These are phyloP conservation scores for Oxyruncus cristatus DNA, from an alignment of 2,113 vertebrate genomes.

Conservation along the genomic window DNA sequence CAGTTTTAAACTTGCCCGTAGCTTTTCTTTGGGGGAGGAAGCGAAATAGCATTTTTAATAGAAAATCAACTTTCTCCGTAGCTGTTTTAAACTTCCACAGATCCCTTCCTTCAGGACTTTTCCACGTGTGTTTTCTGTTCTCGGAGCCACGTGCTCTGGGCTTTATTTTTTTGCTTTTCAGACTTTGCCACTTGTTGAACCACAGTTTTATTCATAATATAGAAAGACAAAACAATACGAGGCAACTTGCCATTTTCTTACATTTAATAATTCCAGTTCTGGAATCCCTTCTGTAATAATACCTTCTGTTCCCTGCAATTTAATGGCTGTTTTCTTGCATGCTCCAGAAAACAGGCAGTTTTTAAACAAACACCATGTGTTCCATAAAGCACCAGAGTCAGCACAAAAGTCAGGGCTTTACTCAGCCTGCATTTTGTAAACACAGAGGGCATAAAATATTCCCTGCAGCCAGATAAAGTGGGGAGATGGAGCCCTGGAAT, in stretches of 20 bases:
- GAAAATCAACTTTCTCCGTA: neutral
- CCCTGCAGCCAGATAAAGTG: neutral
- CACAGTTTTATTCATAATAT: neutral
- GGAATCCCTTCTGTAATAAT: neutral
- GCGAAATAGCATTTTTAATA: neutral
- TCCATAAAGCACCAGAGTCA: neutral
- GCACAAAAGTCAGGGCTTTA: neutral
- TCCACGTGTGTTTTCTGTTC: rapidly evolving
- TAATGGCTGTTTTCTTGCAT: neutral
- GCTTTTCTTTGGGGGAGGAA: neutral
- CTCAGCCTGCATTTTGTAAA: neutral
- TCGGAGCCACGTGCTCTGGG: neutral
- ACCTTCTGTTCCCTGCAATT: neutral
- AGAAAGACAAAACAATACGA: neutral
- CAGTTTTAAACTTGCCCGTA: neutral
- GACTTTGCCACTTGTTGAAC: neutral
- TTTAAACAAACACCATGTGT: neutral
- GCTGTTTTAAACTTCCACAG: neutral
- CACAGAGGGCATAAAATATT: neutral
- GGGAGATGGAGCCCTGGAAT: neutral
- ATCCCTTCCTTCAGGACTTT: neutral
- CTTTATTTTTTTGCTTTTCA: neutral
- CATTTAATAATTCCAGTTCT: neutral
- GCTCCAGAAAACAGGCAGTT: neutral
- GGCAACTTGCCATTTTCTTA: neutral